Evolutionary conservation across 2,888 invertebrate genomes (phyloP), one percentile per base, ranked within the genome.

Genomic region (Mythimna impura): DNA sequence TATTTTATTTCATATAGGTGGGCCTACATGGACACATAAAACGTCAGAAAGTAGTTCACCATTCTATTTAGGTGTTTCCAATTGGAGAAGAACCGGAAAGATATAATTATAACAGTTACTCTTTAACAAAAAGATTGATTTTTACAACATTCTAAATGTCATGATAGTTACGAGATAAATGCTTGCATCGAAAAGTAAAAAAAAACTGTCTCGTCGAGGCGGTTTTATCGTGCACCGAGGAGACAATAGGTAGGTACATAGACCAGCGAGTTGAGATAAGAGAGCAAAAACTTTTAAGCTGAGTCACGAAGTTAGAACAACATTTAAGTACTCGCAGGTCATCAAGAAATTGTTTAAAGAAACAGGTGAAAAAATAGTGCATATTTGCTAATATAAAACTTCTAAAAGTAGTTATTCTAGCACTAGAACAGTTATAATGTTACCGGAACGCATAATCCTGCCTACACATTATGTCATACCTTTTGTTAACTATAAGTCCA

Each of bases 391-490:
- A 20, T 52, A 17, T 55, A 30, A n/a, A 52, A 25, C n/a, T n/a
- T 57, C 25, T n/a, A n/a, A 25, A 66, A 57, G 10, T 25, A 43
- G 43, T 70, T 57, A 52, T 7, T 58, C 22, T 40, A 43, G 22
- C 20, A 52, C 14, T 47, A 43, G 12, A 63, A 36, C 20, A 36
- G 25, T 50, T 58, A 64, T 74, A 61, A 65, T 52, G 66, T 58
- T 78, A 63, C 61, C 64, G 65, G 66, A 75, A 67, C 64, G 55
- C 34, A 71, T 76, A 75, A 76, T 74, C 69, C 81, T 78, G 79
- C 84, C 82, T 84, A 85, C 84, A 77, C 76, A 66, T 58, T 81
- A 84, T 81, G 75, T 73, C 72, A 70, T 73, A 70, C 77, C 71
- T 74, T 81, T 81, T 80, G 80, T 80, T 80, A 67, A 43, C 57